Base-by-base conservation (phyloP, 2,888 invertebrate genomes). In the Drosophila robusta region DNA sequence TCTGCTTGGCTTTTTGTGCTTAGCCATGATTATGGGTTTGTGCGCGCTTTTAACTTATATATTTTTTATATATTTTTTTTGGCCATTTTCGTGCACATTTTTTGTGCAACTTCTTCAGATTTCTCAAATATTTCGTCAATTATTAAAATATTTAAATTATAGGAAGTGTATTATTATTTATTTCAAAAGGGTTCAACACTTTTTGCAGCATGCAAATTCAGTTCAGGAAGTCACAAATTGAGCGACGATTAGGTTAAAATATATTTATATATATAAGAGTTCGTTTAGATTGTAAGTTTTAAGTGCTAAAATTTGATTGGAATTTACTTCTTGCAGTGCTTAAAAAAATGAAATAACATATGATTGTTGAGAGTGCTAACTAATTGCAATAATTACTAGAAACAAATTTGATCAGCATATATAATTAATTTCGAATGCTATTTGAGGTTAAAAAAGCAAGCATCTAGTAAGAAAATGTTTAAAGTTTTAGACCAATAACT, bases 61-160 rank as follows among this genome's bases (percentile, higher is more conserved):
- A 7, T 38, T 36, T 38, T 24, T 8, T 12, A 29, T 29, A 41
- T 34, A 42, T 22, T 22, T 14, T 38, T 67, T 47, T 36, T 49
- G 24, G 39, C 32, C 67, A 22, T 69, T 60, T 52, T 29, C 44
- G 58, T 29, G 66, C 56, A 66, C 47, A 60, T 49, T 54, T 58
- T 38, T 69, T 38, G 16, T 38, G 38, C 34, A 44, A 49, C 26
- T 49, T 47, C 8, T 45, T 24, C 22, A 1, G 65, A 60, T 51
- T 67, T 51, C 3, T 14, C 22, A 51, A 44, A 60, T 47, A 57
- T 54, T 72, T 51, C 45, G 34, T 44, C 72, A 66, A 80, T 76
- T 80, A 85, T 78, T 39, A 67, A 84, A 87, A 80, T 80, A 84
- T 84, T 82, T 82, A 80, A 84, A 84, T 80, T 74, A 68, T 79